A percentile compares a stretch with the other conserved stretches of the same genome.
These are phyloP conservation scores for Idaea straminata DNA, from an alignment of 2,888 invertebrate genomes.

Conservation along the genomic window DNA sequence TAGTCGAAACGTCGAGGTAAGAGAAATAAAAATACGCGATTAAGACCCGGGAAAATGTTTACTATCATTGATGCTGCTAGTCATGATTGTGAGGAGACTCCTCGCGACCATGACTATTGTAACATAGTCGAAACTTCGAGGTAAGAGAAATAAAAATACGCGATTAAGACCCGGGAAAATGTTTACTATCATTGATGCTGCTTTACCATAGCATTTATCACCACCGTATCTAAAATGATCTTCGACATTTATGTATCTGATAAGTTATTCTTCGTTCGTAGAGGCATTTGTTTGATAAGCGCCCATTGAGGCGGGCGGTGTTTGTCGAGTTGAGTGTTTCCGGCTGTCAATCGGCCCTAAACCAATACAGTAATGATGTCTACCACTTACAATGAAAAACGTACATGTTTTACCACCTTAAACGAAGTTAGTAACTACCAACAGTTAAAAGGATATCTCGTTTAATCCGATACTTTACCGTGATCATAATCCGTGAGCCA, in stretches of 20 bases:
- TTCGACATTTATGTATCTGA: conserved; percentile 8
- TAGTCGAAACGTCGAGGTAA: no score
- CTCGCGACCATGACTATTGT: no score
- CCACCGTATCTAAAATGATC: background rate
- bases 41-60: no score
- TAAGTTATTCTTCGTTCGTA: conserved; percentile 33
- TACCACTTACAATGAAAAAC: conserved; percentile 47
- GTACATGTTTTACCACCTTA: conserved; percentile 43
- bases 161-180: no score
- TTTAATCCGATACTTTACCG: conserved; percentile 43
- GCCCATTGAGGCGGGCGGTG: conserved; percentile 37
- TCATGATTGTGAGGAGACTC: no score
- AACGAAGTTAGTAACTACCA: conserved; percentile 16
- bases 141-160: no score
- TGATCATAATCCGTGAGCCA: conserved; percentile 30
- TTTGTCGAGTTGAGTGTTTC: conserved; percentile 50
- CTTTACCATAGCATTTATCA: background rate
- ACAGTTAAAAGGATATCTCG: conserved; percentile 37
- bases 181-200: no score
- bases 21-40: no score
- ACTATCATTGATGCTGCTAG: no score
- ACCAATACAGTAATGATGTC: conserved; percentile 58
- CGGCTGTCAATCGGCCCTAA: conserved; percentile 51
- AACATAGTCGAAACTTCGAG: no score
- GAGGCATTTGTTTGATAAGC: conserved; percentile 34